phyloP scores from a whole-genome alignment of 2,888 invertebrate genomes.

The Stratiomys singularior region DNA sequence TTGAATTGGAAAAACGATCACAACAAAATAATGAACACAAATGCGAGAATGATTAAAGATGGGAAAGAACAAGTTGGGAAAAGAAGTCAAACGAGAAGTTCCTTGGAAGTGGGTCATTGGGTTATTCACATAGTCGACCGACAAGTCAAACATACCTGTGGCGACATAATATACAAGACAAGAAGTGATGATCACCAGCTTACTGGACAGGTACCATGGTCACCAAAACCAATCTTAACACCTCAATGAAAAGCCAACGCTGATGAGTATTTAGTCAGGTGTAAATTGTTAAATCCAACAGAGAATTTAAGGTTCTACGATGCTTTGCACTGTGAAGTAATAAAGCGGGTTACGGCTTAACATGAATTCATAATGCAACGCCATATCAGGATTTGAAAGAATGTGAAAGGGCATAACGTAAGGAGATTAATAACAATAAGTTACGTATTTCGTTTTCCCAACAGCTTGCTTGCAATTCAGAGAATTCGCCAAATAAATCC shows the following conservation, averaged over 20 bases:
- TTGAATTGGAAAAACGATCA: slow-evolving; percentile 8
- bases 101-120: slow-evolving; percentile 30
- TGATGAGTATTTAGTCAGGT: slow-evolving; percentile 6
- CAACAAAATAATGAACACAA: slow-evolving; percentile 6
- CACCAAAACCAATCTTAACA: background rate
- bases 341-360: too few species aligned
- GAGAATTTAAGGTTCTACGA: background rate
- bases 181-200: background rate
- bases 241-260: background rate
- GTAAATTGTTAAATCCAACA: slow-evolving; percentile 4
- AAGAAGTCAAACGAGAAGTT: slow-evolving; percentile 27
- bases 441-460: too few species aligned
- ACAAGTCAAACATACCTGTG: slow-evolving; percentile 2
- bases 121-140: slow-evolving; percentile 23
- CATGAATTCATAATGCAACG: too few species aligned
- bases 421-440: too few species aligned
- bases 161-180: background rate
- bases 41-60: slow-evolving; percentile 14
- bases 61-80: background rate
- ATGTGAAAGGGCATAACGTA: too few species aligned
- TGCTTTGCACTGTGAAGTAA: background rate
- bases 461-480: too few species aligned
- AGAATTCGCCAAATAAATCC: too few species aligned
- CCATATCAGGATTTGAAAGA: too few species aligned
- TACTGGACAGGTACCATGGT: slow-evolving; percentile 10